phyloP scores from a whole-genome alignment of 2,888 invertebrate genomes.

The Meliscaeva auricollis region DNA sequence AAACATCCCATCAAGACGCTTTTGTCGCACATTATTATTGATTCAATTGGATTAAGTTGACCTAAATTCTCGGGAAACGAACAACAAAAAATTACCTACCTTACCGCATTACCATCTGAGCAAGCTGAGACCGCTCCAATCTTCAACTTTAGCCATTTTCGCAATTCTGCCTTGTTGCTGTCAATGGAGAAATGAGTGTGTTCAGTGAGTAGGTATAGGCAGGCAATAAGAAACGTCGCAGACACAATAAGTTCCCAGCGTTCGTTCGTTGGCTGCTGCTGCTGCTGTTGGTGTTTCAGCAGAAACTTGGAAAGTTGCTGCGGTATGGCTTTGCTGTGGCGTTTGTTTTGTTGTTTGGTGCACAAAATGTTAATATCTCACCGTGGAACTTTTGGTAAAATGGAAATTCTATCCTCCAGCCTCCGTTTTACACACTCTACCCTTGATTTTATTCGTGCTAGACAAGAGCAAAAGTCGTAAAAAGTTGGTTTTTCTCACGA shows the following conservation, averaged over 20 bases:
- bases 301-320: conserved; percentile 66
- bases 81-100: conserved; percentile 13
- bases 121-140: conserved; percentile 28
- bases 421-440: conserved; percentile 1
- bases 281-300: no score
- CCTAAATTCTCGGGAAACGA: conserved; percentile 43
- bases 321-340: conserved; percentile 31
- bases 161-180: conserved; percentile 31
- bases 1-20: conserved; percentile 24
- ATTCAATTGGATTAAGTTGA: conserved; percentile 60
- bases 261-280: neutral
- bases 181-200: conserved; percentile 36
- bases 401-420: conserved; percentile 51
- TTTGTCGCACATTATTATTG: conserved; percentile 54
- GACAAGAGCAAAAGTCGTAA: conserved; percentile 29
- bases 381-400: conserved; percentile 49
- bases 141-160: conserved; percentile 5
- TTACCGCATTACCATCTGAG: conserved; percentile 38
- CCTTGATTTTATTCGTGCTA: neutral
- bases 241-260: conserved; percentile 58
- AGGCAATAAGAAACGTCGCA: conserved; percentile 37
- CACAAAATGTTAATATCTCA: conserved; percentile 68
- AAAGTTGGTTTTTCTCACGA: conserved; percentile 70
- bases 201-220: conserved; percentile 9
- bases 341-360: conserved; percentile 36